A percentile compares a stretch with the other conserved stretches of the same genome.
Conservation (phyloP, 2,797 vertebrate species). For the Naso thynnoides region DNA sequence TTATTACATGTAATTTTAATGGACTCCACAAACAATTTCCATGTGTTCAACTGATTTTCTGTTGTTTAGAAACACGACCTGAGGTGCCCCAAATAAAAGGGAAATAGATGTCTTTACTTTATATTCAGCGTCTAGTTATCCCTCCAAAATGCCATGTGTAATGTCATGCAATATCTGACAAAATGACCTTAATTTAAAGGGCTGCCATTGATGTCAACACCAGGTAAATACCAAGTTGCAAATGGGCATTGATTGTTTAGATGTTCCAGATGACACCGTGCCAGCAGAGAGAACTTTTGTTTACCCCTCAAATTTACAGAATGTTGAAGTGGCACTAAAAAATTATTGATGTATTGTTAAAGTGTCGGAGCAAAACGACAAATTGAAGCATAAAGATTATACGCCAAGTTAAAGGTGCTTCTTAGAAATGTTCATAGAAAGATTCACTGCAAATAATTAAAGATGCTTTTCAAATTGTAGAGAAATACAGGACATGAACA, state of each 20-base stretch:
- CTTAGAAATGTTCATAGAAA: not conserved
- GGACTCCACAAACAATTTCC: not conserved
- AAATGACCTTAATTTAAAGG: conserved; percentile 88
- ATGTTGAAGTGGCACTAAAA: conserved; percentile 84
- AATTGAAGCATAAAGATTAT: conserved; percentile 19
- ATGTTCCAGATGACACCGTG: conserved; percentile 84
- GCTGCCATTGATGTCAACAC: conserved; percentile 86
- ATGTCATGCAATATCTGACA: conserved; percentile 86
- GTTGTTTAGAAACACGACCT: conserved; percentile 18
- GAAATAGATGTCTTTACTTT: conserved; percentile 63
- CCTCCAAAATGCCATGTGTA: conserved; percentile 80
- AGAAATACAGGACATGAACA: conserved; percentile 1
- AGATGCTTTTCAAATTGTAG: not conserved
- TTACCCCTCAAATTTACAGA: conserved; percentile 89
- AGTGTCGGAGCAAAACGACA: conserved; percentile 48
- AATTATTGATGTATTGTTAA: conserved; percentile 71
- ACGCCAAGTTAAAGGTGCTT: not conserved
- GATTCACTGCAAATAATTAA: not conserved
- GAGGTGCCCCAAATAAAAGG: conserved; percentile 6
- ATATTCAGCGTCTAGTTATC: conserved; percentile 78
- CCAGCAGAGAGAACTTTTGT: conserved; percentile 85
- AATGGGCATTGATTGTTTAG: conserved; percentile 91
- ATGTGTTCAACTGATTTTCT: conserved; percentile 3
- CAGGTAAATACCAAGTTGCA: conserved; percentile 91
- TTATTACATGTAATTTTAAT: conserved; percentile 4